phyloP scores from a whole-genome alignment of 2,888 invertebrate species.

The Lathronympha strigana region DNA sequence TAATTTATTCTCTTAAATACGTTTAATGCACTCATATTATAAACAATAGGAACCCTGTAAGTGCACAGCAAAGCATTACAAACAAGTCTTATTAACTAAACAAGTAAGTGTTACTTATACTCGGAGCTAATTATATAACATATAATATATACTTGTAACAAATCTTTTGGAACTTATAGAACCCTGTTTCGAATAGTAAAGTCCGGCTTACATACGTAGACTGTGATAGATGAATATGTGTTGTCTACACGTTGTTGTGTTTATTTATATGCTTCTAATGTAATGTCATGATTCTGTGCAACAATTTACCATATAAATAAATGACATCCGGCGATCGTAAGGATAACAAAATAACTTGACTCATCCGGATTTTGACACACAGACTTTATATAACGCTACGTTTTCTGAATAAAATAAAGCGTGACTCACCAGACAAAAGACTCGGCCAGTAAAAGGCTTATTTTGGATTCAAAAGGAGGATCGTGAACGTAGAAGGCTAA shows the following conservation, averaged over 20 bases:
- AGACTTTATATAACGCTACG: slow-evolving; percentile 54
- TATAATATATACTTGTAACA: too few species aligned
- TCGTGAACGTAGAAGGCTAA: slow-evolving; percentile 54
- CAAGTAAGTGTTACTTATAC: too few species aligned
- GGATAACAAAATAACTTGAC: slow-evolving; percentile 15
- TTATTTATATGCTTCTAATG: neutral
- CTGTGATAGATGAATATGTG: too few species aligned
- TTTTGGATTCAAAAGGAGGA: slow-evolving; percentile 56
- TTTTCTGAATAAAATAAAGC: slow-evolving; percentile 64
- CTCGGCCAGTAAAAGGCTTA: slow-evolving; percentile 39
- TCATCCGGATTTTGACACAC: slow-evolving; percentile 62
- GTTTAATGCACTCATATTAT: too few species aligned
- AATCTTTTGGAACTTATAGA: neutral
- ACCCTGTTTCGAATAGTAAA: too few species aligned
- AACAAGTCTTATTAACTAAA: too few species aligned
- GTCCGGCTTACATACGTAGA: too few species aligned
- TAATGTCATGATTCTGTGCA: neutral
- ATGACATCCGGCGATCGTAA: slow-evolving; percentile 21
- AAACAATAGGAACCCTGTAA: too few species aligned
- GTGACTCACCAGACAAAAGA: slow-evolving; percentile 58
- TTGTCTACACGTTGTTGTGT: neutral
- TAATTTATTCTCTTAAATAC: too few species aligned
- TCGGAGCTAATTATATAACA: too few species aligned
- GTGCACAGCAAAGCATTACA: too few species aligned
- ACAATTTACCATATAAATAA: neutral